Base-by-base conservation (phyloP, 2,888 invertebrate species). In the Nomada hirtipes region DNA sequence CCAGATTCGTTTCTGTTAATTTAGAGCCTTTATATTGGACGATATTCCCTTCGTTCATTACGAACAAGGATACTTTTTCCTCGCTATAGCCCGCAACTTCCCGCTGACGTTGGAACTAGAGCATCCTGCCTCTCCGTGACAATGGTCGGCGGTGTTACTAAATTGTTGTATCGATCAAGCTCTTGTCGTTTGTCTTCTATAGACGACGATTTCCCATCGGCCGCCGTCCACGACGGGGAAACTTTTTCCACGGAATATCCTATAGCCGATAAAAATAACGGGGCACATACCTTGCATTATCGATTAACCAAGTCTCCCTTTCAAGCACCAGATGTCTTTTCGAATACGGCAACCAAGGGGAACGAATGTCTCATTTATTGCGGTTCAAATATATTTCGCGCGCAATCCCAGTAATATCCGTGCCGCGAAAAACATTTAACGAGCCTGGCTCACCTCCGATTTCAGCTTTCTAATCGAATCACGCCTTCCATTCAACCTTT, bases 381-480 rank as follows among this genome's bases (percentile, higher is more conserved):
- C 47, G 15, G 15, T 47, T 15, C 36, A 4, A 47, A 47, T 11
- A 47, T 47, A 47, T 15, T 47, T 47, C 11, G n/a, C 0, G 26
- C 23, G 15, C 20, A 29, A 61, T 61, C 20, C 20, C 3, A 11
- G 23, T 26, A 26, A 70, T 59, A 44, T 47, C 10, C 44, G 15
- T 7, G 44, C 13, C 0, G 18, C 4, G 23, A 0, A n/a, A 44
- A 44, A 29, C 13, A 47, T 67, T 61, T 57, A 42, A 78, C 10
- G 55, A 63, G 10, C 13, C 0, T 11, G 36, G 42, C 9, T 20
- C 44, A 36, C 23, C 61, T 50, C 23, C 50, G 50, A 68, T 67
- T 76, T 7, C 50, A 42, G 13, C 78, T 78, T 78, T 78, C 78
- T 68, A 76, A 57, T 76, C 64, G 36, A 4, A n/a, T n/a, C 26